phyloP scores from a whole-genome alignment of 2,113 vertebrate genomes.

The Eonycteris spelaea region DNA sequence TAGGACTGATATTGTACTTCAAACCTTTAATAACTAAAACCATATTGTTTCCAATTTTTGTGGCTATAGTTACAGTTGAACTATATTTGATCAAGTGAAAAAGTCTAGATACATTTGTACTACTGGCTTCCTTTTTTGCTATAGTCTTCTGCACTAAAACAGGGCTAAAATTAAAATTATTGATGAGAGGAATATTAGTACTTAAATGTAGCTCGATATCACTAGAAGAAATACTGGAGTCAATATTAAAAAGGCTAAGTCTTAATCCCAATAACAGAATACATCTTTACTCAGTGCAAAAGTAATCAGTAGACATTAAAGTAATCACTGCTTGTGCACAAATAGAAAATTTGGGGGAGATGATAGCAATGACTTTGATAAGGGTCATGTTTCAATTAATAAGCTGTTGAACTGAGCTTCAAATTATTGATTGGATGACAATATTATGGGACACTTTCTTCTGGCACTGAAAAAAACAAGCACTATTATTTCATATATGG shows the following conservation, averaged over 20 bases:
- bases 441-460: background rate
- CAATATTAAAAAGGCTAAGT: slow-evolving; percentile 45
- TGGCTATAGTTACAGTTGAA: background rate
- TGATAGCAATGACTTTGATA: background rate
- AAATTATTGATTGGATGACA: background rate
- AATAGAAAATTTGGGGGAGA: background rate
- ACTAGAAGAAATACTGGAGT: slow-evolving; percentile 71
- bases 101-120: background rate
- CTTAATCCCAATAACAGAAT: slow-evolving; percentile 65
- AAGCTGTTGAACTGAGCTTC: background rate
- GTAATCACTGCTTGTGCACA: slow-evolving; percentile 47
- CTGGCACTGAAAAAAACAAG: background rate
- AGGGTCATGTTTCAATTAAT: background rate
- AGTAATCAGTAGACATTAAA: slow-evolving; percentile 24
- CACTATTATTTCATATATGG: background rate
- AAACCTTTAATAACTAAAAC: background rate
- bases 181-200: slow-evolving; percentile 25
- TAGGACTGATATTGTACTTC: slow-evolving; percentile 21
- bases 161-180: background rate
- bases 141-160: background rate
- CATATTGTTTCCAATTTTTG: slow-evolving; percentile 23
- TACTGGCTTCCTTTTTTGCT: background rate
- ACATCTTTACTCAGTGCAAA: slow-evolving; percentile 61
- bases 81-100: background rate
- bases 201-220: slow-evolving; percentile 52